Conservation (phyloP, 2,113 vertebrate species). For the Machaerirhynchus nigripectus region DNA sequence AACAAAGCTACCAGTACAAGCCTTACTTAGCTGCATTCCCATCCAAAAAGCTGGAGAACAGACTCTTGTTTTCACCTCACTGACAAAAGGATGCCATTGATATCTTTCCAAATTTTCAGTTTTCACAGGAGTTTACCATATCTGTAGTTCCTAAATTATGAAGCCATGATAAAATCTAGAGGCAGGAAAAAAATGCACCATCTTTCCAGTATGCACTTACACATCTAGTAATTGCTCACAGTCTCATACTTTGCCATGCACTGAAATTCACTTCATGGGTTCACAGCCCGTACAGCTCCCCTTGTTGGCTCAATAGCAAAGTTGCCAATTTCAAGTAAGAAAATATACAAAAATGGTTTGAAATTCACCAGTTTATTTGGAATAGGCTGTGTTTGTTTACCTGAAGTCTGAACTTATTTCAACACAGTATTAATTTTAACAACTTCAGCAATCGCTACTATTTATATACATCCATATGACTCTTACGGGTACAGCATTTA, state of each 20-base stretch:
- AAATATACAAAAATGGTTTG: not conserved
- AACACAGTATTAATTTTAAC: not conserved
- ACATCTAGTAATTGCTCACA: not conserved
- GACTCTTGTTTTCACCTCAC: not conserved
- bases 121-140: not conserved
- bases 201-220: not conserved
- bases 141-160: not conserved
- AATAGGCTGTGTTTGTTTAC: not conserved
- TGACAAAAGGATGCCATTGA: not conserved
- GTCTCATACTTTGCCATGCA: not conserved
- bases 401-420: not conserved
- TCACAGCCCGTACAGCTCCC: not conserved
- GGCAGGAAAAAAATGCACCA: rapidly evolving
- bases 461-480: not conserved
- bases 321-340: not conserved
- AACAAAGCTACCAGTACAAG: not conserved
- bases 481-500: not conserved
- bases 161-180: not conserved
- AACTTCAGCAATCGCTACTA: not conserved
- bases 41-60: not conserved
- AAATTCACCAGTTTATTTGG: not conserved
- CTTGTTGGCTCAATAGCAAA: not conserved
- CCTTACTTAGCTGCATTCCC: not conserved
- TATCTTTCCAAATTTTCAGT: not conserved
- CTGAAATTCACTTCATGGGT: not conserved